These are phyloP conservation scores for Leiothrix lutea DNA, from an alignment of 2,113 vertebrate species.

Conservation along the genomic window DNA sequence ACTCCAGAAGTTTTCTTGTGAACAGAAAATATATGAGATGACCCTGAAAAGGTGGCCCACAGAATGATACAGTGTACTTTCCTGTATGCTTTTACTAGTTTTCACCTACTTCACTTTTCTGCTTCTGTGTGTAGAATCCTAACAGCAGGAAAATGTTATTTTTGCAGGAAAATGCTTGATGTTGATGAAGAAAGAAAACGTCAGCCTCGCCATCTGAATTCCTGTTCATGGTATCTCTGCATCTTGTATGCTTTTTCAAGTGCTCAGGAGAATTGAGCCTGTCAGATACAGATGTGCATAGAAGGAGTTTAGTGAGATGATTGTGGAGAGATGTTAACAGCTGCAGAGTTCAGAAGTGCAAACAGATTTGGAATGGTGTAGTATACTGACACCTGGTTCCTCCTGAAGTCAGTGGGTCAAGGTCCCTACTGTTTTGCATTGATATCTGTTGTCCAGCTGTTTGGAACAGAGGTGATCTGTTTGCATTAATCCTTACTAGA, in stretches of 20 bases:
- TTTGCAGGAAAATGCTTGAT: neutral
- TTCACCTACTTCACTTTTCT: neutral
- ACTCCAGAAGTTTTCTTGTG: neutral
- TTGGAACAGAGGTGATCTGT: neutral
- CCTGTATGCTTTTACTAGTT: neutral
- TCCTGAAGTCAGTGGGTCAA: neutral
- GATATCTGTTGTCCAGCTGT: neutral
- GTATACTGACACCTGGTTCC: neutral
- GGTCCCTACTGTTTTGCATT: neutral
- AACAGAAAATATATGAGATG: neutral
- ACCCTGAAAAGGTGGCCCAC: neutral
- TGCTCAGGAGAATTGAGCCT: neutral
- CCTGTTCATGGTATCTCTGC: neutral
- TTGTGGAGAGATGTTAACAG: neutral
- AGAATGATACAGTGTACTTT: neutral
- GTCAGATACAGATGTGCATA: neutral
- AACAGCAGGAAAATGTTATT: neutral
- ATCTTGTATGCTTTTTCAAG: neutral
- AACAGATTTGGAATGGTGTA: neutral
- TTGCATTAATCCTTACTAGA: neutral
- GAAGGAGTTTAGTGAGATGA: neutral
- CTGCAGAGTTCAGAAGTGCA: constrained; percentile 33
- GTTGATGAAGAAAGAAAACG: neutral
- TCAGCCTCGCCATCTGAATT: neutral
- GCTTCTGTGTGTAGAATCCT: neutral